Conservation (phyloP, 2,113 vertebrate genomes). For the Dromas ardeola region DNA sequence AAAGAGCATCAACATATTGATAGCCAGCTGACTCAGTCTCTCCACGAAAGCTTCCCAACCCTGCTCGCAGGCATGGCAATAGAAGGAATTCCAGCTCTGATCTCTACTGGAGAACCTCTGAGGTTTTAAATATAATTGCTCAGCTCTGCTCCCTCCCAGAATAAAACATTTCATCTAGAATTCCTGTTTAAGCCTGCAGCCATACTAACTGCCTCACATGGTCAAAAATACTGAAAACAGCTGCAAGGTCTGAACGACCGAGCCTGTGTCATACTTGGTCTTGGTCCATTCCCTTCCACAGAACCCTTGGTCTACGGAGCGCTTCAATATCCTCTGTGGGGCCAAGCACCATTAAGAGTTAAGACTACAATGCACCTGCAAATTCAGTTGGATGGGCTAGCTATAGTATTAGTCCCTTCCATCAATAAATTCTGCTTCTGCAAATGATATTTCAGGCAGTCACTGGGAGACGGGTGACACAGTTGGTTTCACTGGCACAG, state of each 20-base stretch:
- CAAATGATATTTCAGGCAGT: conserved; percentile 40
- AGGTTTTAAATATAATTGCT: background rate
- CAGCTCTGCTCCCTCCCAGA: background rate
- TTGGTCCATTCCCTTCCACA: background rate
- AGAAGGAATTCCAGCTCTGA: background rate
- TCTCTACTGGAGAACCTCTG: background rate
- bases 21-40: background rate
- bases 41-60: background rate
- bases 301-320: background rate
- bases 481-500: conserved; percentile 61
- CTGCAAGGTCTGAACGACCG: background rate
- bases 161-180: background rate
- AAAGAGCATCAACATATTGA: background rate
- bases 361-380: conserved; percentile 35
- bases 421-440: conserved; percentile 43
- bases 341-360: background rate
- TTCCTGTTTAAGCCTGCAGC: background rate
- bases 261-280: background rate
- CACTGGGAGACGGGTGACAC: conserved; percentile 20
- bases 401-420: background rate
- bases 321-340: background rate
- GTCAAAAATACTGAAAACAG: background rate
- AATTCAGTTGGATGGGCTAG: background rate
- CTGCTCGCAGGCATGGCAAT: background rate
- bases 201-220: background rate